phyloP scores from a whole-genome alignment of 2,888 invertebrate genomes.

The Eupithecia abbreviata region DNA sequence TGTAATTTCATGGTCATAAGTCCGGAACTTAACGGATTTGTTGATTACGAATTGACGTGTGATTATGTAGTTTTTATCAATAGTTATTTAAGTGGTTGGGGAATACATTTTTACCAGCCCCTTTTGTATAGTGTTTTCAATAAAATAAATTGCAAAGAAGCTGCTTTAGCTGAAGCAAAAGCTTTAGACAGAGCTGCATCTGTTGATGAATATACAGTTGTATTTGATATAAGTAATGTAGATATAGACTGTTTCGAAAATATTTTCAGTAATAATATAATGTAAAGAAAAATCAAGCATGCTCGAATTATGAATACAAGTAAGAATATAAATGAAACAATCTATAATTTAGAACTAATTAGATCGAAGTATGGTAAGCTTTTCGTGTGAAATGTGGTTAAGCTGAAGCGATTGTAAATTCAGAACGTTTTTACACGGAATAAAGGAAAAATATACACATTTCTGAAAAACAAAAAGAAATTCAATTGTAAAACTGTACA shows the following conservation, averaged over 20 bases:
- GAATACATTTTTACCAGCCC: slow-evolving; percentile 42
- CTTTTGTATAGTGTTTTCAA: slow-evolving; percentile 38
- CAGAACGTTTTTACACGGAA: slow-evolving; percentile 53
- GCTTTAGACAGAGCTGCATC: slow-evolving; percentile 45
- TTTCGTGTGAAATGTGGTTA: slow-evolving; percentile 60
- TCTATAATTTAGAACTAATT: slow-evolving; percentile 67
- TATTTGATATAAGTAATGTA: slow-evolving; percentile 19
- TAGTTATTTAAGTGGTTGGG: slow-evolving; percentile 35
- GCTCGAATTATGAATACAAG: slow-evolving; percentile 39
- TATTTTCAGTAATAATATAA: slow-evolving; percentile 25
- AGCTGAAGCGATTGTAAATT: slow-evolving; percentile 60
- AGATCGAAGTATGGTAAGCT: slow-evolving; percentile 58
- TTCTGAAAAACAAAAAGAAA: slow-evolving; percentile 39
- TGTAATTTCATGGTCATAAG: slow-evolving; percentile 34
- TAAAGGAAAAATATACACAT: slow-evolving; percentile 31
- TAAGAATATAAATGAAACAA: slow-evolving; percentile 67
- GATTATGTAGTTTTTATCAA: slow-evolving; percentile 39
- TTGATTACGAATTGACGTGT: slow-evolving; percentile 46
- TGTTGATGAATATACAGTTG: slow-evolving; percentile 30
- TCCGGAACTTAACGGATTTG: slow-evolving; percentile 73
- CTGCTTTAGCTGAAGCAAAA: slow-evolving; percentile 78
- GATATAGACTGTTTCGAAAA: slow-evolving; percentile 64
- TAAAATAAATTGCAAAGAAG: slow-evolving; percentile 63
- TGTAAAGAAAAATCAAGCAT: slow-evolving; percentile 44
- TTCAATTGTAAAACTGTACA: slow-evolving; percentile 33